phyloP scores from a whole-genome alignment of 2,797 vertebrate species.

The Dallia pectoralis region DNA sequence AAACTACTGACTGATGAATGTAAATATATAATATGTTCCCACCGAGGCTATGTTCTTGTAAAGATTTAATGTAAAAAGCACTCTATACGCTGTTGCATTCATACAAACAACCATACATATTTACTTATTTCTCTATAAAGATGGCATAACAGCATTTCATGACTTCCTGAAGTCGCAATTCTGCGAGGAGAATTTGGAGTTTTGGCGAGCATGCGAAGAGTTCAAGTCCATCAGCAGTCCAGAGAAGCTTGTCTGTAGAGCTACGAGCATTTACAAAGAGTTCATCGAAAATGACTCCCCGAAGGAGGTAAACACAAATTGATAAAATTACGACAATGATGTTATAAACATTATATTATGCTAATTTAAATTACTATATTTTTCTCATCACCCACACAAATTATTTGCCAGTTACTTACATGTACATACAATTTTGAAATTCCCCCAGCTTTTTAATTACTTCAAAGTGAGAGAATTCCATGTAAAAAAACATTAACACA shows the following conservation, averaged over 20 bases:
- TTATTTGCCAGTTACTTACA: neutral
- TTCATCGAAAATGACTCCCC: conserved; percentile 81
- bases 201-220: conserved; percentile 86
- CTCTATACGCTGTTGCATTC: neutral
- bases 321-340: neutral
- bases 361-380: neutral
- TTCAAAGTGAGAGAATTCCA: neutral
- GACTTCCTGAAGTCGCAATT: conserved; percentile 85
- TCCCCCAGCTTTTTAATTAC: neutral
- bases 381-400: too few relatives aligned
- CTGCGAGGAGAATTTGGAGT: conserved; percentile 89
- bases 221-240: conserved; percentile 76
- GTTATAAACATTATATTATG: neutral
- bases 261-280: conserved; percentile 81
- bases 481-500: neutral
- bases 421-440: neutral
- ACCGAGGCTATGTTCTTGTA: conserved; percentile 13
- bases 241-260: conserved; percentile 72
- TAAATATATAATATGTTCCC: conserved; percentile 32
- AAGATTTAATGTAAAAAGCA: conserved; percentile 13
- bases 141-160: conserved; percentile 79
- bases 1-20: conserved; percentile 54
- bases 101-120: neutral
- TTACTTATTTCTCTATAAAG: conserved; percentile 38
- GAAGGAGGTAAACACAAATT: conserved; percentile 75